These are phyloP conservation scores for Brevimyrus niger DNA, from an alignment of 2,113 vertebrate species.

Conservation along the genomic window DNA sequence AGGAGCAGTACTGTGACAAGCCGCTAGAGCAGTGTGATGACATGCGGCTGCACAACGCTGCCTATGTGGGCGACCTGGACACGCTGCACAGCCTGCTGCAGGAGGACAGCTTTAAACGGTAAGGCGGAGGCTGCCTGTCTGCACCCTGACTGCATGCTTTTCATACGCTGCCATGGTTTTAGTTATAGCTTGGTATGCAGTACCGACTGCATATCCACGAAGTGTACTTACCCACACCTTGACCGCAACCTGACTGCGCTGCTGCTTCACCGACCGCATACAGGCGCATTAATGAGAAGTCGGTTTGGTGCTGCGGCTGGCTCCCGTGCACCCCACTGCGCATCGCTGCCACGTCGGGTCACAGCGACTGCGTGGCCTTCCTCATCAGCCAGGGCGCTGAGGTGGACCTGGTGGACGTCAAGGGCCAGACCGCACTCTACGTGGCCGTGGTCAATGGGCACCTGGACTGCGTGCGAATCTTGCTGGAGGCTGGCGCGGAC, in stretches of 20 bases:
- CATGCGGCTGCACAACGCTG: slow-evolving; percentile 80
- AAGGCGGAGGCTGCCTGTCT: slow-evolving; percentile 24
- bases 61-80: slow-evolving; percentile 81
- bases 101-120: slow-evolving; percentile 79
- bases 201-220: neutral
- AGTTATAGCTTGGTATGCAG: neutral
- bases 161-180: neutral
- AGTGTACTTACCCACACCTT: neutral
- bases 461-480: slow-evolving; percentile 78
- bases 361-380: slow-evolving; percentile 74
- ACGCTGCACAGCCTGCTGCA: slow-evolving; percentile 74
- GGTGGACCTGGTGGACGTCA: slow-evolving; percentile 87
- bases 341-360: slow-evolving; percentile 81
- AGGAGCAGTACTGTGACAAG: slow-evolving; percentile 88
- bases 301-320: slow-evolving; percentile 87
- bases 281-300: slow-evolving; percentile 89
- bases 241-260: neutral
- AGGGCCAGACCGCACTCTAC: slow-evolving; percentile 86
- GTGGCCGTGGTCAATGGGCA: slow-evolving; percentile 88
- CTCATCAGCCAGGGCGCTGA: slow-evolving; percentile 78
- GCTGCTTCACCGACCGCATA: neutral
- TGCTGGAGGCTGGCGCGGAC: slow-evolving; percentile 79
- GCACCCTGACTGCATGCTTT: neutral
- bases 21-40: slow-evolving; percentile 79
- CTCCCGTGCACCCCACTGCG: slow-evolving; percentile 83